Conservation (phyloP, 1,140 invertebrate genomes). For the Heliconius hermathena region DNA sequence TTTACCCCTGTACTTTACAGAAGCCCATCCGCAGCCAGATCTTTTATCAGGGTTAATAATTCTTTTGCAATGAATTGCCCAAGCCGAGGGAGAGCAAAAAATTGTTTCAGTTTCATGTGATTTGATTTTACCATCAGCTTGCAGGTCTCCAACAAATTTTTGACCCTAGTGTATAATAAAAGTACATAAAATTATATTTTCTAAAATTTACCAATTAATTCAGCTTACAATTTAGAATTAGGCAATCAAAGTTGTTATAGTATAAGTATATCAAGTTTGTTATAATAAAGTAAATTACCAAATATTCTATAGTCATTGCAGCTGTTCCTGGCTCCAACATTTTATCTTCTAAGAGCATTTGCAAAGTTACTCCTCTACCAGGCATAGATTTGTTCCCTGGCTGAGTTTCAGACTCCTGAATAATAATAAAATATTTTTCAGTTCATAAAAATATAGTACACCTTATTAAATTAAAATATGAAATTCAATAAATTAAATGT, state of each 20-base stretch:
- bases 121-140: slow-evolving; percentile 93
- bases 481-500: background rate
- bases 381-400: slow-evolving; percentile 79
- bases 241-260: background rate
- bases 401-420: slow-evolving; percentile 81
- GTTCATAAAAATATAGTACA: background rate
- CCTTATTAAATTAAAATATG: no score
- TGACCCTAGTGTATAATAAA: slow-evolving; percentile 83
- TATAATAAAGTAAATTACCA: slow-evolving; percentile 82
- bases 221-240: background rate
- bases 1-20: slow-evolving; percentile 90
- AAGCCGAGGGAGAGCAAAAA: slow-evolving; percentile 94
- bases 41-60: slow-evolving; percentile 96
- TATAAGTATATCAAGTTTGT: background rate
- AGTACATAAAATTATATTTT: no score
- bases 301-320: slow-evolving; percentile 93
- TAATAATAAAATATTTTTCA: slow-evolving; percentile 8
- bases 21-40: slow-evolving; percentile 95
- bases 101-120: slow-evolving; percentile 93
- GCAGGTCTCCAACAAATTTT: slow-evolving; percentile 93
- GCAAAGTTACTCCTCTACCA: slow-evolving; percentile 90
- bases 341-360: slow-evolving; percentile 90
- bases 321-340: slow-evolving; percentile 91
- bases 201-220: background rate
- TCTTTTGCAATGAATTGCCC: slow-evolving; percentile 95